Conservation (phyloP, 2,888 invertebrate genomes). For the Aphidius colemani region DNA sequence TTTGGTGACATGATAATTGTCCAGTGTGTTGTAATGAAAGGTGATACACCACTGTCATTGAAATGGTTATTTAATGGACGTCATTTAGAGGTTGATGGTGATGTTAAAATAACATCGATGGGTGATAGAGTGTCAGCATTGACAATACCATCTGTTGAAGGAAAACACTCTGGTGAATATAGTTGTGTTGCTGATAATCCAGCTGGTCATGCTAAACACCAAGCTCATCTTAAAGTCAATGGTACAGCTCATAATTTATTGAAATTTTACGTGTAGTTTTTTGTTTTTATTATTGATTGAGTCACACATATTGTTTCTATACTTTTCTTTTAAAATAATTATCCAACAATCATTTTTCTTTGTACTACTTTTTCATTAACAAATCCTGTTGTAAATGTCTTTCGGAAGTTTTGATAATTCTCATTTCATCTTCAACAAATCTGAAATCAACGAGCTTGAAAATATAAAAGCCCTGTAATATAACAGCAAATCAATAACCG, state of each 20-base stretch:
- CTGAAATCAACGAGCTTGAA: too few species aligned
- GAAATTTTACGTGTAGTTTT: conserved; percentile 29
- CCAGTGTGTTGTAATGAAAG: conserved; percentile 67
- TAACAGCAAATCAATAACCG: too few species aligned
- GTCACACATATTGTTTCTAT: background rate
- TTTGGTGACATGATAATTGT: conserved; percentile 65
- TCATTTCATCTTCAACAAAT: background rate
- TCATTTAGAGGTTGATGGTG: conserved; percentile 56
- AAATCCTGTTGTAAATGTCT: background rate
- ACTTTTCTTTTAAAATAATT: conserved; percentile 1
- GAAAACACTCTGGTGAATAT: conserved; percentile 76
- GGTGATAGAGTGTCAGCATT: conserved; percentile 65
- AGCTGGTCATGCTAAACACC: conserved; percentile 72
- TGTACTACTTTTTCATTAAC: background rate
- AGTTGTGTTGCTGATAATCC: conserved; percentile 76
- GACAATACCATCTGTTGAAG: conserved; percentile 72
- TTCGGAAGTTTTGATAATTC: background rate
- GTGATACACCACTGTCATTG: conserved; percentile 62
- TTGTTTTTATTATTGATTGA: conserved; percentile 3
- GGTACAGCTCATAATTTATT: conserved; percentile 61
- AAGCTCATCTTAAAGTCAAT: conserved; percentile 74
- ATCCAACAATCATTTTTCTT: background rate
- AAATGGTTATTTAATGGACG: conserved; percentile 57
- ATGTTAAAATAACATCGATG: conserved; percentile 53
- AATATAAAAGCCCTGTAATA: too few species aligned